phyloP scores from a whole-genome alignment of 2,797 vertebrate species.

The Hemitrygon akajei region DNA sequence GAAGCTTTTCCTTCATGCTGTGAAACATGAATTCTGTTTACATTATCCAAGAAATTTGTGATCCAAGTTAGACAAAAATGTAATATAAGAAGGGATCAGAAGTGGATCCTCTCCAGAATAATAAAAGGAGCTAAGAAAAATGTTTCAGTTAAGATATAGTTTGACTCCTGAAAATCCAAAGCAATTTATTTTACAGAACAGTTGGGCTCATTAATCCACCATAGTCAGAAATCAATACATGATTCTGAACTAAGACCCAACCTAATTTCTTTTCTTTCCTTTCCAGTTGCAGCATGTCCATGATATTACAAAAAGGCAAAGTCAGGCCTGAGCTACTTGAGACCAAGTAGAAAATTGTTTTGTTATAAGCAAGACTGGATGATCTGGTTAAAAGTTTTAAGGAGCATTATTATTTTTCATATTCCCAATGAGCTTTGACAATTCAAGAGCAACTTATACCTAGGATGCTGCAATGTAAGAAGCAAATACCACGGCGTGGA shows the following conservation, averaged over 20 bases:
- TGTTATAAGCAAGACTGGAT: neutral
- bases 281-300: neutral
- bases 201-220: neutral
- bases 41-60: slow-evolving; percentile 7
- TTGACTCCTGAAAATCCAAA: slow-evolving; percentile 34
- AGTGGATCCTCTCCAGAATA: neutral
- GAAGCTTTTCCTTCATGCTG: slow-evolving; percentile 24
- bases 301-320: neutral
- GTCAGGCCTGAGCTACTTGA: neutral
- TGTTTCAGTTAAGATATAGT: slow-evolving; percentile 43
- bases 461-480: neutral
- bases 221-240: slow-evolving; percentile 50
- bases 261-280: neutral
- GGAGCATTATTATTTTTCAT: neutral
- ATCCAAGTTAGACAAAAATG: slow-evolving; percentile 27
- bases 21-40: neutral
- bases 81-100: neutral
- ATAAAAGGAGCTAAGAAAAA: slow-evolving; percentile 40
- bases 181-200: neutral
- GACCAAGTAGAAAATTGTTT: neutral
- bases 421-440: no score
- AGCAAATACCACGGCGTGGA: neutral
- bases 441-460: neutral
- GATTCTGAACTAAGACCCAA: slow-evolving; percentile 48
- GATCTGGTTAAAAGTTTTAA: neutral